These are phyloP conservation scores for Dreissena polymorpha DNA, from an alignment of 1,140 invertebrate species.

Conservation along the genomic window DNA sequence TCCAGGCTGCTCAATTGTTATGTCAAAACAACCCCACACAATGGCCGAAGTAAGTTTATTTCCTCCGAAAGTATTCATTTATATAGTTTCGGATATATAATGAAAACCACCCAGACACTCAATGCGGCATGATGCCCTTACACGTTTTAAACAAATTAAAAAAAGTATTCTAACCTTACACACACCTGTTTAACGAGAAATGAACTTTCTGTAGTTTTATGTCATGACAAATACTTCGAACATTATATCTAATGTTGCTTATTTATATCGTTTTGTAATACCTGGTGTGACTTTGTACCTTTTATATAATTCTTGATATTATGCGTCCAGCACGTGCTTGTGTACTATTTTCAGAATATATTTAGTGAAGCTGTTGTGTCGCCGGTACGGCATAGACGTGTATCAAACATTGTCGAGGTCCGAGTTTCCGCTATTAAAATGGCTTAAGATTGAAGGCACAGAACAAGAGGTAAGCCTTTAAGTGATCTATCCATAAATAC, in stretches of 20 bases:
- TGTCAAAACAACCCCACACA: conserved; percentile 55
- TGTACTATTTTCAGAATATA: conserved; percentile 55
- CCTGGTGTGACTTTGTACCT: too few relatives aligned
- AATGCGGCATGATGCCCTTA: neutral
- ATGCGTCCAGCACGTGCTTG: too few relatives aligned
- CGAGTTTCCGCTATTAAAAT: conserved; percentile 18
- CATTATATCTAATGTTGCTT: too few relatives aligned
- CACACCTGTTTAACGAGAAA: neutral
- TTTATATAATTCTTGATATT: too few relatives aligned
- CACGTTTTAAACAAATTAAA: neutral
- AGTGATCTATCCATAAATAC: neutral
- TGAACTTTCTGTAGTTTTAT: too few relatives aligned
- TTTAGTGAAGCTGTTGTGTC: conserved; percentile 64
- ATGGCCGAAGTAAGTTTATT: conserved; percentile 59
- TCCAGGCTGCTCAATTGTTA: conserved; percentile 51
- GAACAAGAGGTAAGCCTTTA: conserved; percentile 30
- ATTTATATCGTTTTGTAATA: too few relatives aligned
- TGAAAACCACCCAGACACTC: neutral
- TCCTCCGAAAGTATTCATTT: neutral
- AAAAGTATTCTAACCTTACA: neutral
- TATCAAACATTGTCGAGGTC: conserved; percentile 54
- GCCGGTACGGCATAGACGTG: conserved; percentile 62
- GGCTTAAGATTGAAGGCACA: conserved; percentile 55
- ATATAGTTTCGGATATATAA: conserved; percentile 1
- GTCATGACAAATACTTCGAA: too few relatives aligned